These are phyloP conservation scores for Squalus acanthias DNA, from an alignment of 2,797 vertebrate genomes.

Conservation along the genomic window DNA sequence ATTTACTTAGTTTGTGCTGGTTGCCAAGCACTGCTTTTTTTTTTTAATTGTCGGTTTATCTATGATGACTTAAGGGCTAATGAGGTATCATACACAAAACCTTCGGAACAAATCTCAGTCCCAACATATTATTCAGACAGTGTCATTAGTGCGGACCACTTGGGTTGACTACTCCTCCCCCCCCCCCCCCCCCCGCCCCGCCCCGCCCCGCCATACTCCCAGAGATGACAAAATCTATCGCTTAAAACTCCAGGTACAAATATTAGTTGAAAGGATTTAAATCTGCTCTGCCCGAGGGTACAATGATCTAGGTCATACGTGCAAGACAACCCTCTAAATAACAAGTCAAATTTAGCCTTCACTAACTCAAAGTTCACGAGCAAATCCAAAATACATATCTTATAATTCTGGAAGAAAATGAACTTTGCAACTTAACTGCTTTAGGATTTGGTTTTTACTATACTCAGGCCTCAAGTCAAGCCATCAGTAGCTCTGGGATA, in stretches of 20 bases:
- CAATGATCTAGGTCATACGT: neutral
- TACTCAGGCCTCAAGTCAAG: neutral
- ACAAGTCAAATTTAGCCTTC: neutral
- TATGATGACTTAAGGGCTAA: neutral
- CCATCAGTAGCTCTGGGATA: neutral
- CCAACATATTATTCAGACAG: neutral
- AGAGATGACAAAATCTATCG: neutral
- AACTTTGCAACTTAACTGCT: neutral
- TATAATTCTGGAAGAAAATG: neutral
- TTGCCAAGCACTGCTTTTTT: neutral
- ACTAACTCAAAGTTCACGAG: neutral
- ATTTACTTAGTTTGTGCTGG: neutral
- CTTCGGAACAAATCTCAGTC: neutral
- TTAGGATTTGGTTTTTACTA: neutral
- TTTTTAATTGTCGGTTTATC: neutral
- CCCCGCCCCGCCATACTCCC: neutral
- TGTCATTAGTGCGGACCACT: neutral
- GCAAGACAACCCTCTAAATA: neutral
- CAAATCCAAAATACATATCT: neutral
- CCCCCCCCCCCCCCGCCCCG: no score
- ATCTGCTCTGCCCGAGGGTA: neutral
- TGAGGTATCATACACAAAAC: neutral
- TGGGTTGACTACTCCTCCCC: neutral
- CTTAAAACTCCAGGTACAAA: neutral
- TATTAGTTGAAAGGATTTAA: neutral